Evolutionary conservation across 2,888 invertebrate species (phyloP), one percentile per base, ranked within the genome.

Genomic region (Eubasilissa splendida): DNA sequence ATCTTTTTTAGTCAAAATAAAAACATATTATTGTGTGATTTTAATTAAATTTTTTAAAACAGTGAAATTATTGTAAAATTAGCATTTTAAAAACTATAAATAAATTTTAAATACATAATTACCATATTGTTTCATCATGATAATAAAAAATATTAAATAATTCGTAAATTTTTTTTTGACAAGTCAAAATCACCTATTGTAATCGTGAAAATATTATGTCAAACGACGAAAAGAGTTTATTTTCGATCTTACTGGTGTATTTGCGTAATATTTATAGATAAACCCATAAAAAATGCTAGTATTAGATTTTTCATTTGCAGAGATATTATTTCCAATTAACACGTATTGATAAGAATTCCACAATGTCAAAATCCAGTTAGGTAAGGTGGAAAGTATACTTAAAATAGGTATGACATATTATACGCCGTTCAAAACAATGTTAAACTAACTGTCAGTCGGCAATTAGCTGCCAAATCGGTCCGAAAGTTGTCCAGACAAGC

Each of bases 321-420:
- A 65, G 42, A 65, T 60, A 60, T 22, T n/a, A 65, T 65, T 65
- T 65, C 33, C 56, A 56, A 73, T 56, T 73, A 73, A 73, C 71
- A 73, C 71, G 71, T 73, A 70, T 31, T 60, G 75, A 75, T 75
- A 75, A 75, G 75, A 56, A 31, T n/a, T 11, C 70, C n/a, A 50
- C 68, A 68, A 68, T 73, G 71, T 73, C 71, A 58, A 33, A 78
- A 60, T 71, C 58, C 33, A 80, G 80, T 80, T 80, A 77, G 80
- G 80, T 80, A 80, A 80, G 80, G 50, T 54, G 42, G 42, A 54
- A 78, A 56, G 80, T 65, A 42, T 42, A 80, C 80, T 77, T 80
- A 80, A 80, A 80, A 80, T 80, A 80, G 77, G 76, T 58, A 80
- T 80, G 80, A 80, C 80, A 79, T 60, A 50, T 63, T 63, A 63